phyloP scores from a whole-genome alignment of 2,888 invertebrate genomes.

The Trissoscelio sp. region DNA sequence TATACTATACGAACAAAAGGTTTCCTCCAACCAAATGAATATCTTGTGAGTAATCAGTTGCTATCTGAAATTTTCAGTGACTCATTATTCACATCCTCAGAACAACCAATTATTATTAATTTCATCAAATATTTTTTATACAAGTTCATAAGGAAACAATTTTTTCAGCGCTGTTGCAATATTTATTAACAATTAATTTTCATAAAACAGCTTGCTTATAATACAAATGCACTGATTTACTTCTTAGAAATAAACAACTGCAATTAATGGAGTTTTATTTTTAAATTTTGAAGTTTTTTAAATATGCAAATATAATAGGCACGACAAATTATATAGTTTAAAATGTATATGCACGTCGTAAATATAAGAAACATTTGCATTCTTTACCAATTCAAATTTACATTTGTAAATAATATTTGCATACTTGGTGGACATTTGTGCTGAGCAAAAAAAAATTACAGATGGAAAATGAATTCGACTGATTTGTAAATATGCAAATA shows the following conservation, averaged over 20 bases:
- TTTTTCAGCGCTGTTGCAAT: too few species aligned
- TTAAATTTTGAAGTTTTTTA: neutral
- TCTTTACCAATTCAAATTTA: slow-evolving; percentile 5
- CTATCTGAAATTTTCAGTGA: slow-evolving; percentile 53
- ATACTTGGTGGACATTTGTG: neutral
- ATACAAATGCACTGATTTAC: too few species aligned
- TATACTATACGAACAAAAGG: slow-evolving; percentile 26
- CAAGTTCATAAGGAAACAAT: neutral
- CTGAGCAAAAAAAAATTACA: neutral
- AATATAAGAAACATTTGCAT: neutral
- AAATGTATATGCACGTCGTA: neutral
- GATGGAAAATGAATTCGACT: neutral
- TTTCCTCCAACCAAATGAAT: slow-evolving; percentile 41
- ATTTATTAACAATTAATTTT: too few species aligned
- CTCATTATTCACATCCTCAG: slow-evolving; percentile 20
- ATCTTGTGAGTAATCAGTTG: slow-evolving; percentile 56
- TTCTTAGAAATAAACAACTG: too few species aligned
- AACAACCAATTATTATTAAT: slow-evolving; percentile 16
- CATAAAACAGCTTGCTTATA: too few species aligned
- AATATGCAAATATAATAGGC: too few species aligned
- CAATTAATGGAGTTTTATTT: too few species aligned
- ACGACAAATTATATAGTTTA: neutral
- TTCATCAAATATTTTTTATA: slow-evolving; percentile 17
- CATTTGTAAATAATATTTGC: slow-evolving; percentile 6
- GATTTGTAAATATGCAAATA: neutral